phyloP scores from a whole-genome alignment of 1,140 invertebrate species.

The Coenobita brevimanus region DNA sequence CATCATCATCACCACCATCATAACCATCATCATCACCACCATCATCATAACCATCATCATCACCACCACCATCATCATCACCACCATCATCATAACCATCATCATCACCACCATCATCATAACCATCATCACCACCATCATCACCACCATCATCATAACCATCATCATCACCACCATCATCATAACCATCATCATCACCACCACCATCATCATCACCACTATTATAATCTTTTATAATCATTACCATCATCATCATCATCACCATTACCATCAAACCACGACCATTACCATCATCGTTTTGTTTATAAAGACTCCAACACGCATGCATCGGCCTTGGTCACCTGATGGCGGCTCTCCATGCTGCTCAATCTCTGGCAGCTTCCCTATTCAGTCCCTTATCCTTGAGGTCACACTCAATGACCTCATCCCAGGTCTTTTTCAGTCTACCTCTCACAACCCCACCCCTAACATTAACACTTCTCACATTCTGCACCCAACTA shows the following conservation, averaged over 20 bases:
- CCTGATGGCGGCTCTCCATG: no score
- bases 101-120: constrained; percentile 68
- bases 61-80: not conserved
- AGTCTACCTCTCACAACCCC: no score
- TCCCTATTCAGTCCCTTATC: no score
- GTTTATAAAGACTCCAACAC: no score
- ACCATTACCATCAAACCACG: not conserved
- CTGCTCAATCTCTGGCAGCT: no score
- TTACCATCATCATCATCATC: constrained; percentile 28
- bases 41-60: not conserved
- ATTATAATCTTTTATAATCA: no score
- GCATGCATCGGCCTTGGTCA: no score
- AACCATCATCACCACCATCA: constrained; percentile 56
- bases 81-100: not conserved
- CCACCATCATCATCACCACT: not conserved
- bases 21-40: not conserved
- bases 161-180: not conserved
- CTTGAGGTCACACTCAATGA: no score
- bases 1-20: constrained; percentile 70
- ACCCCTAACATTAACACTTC: no score
- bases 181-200: not conserved
- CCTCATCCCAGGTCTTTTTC: no score
- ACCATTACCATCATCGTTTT: not conserved
- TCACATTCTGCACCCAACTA: no score
- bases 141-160: not conserved